Evolutionary conservation across 2,888 invertebrate genomes (phyloP), one percentile per base, ranked within the genome.

Genomic region (Pammene aurita): DNA sequence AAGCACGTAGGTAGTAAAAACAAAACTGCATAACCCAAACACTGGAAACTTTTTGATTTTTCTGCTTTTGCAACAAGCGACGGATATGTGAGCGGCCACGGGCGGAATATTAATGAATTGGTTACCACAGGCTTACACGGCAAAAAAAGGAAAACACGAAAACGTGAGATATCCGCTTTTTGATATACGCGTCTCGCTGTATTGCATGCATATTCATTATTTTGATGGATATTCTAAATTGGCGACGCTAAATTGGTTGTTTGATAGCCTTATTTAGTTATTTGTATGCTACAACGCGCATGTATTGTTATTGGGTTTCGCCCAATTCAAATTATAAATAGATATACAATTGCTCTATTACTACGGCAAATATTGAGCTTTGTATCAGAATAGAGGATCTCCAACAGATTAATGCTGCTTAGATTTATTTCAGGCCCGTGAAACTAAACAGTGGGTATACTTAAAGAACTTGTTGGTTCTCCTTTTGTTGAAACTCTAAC

Each of bases 41-140:
- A 76, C 72, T 72, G 52, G 56, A 69, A 74, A 76, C 74, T 76
- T 78, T 78, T 77, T 76, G 77, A 76, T 77, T 76, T 74, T 76
- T 72, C 73, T 66, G 73, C 60, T 72, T 73, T 55, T 64, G 56
- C 68, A 71, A 73, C 74, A 72, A 72, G 72, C 74, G 74, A 71
- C 74, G 75, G 72, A 74, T 72, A 73, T 67, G 68, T 63, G 63
- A 52, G 52, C 62, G 65, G 72, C 73, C 74, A 72, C 75, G 74
- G 75, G 70, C 74, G 70, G 84, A 82, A 84, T 84, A 81, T 81
- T 84, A 84, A 84, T 84, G 83, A 84, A 84, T 81, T 80, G 80
- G 80, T 77, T 76, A 78, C 77, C 75, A 64, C 58, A 52, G 64
- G 71, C 67, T 71, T 71, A 71, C 66, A 66, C 58, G 58, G 68